Conservation (phyloP, 2,113 vertebrate genomes). For the Oostethus manadensis region DNA sequence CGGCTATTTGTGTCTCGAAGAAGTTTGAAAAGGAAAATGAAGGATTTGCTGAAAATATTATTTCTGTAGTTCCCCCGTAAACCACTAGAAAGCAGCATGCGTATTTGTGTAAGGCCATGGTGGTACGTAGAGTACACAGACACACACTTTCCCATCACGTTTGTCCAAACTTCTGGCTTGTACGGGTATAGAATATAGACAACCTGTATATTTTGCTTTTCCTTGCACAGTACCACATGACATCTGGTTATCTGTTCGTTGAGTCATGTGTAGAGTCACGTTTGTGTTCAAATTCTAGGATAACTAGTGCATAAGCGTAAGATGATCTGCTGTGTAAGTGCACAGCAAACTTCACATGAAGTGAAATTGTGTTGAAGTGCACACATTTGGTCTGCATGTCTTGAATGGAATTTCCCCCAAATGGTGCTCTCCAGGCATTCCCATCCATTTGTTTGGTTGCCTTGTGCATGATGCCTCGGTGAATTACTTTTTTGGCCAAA, state of each 20-base stretch:
- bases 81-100: constrained; percentile 55
- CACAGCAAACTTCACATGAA: constrained; percentile 10
- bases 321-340: background rate
- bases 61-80: constrained; percentile 33
- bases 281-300: constrained; percentile 22
- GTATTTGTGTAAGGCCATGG: constrained; percentile 1
- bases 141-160: too few species aligned
- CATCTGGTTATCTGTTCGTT: background rate
- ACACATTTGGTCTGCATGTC: background rate
- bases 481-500: background rate
- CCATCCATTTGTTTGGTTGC: constrained; percentile 4
- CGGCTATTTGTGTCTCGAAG: too few species aligned
- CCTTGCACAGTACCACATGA: constrained; percentile 7
- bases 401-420: constrained; percentile 5
- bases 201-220: constrained; percentile 1
- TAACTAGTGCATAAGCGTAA: background rate
- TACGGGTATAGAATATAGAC: too few species aligned
- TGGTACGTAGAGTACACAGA: background rate
- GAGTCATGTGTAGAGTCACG: background rate
- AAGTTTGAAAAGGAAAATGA: too few species aligned
- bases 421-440: background rate
- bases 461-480: constrained; percentile 5
- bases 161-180: too few species aligned
- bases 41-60: too few species aligned
- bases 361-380: background rate